Evolutionary conservation across 2,888 invertebrate species (phyloP), one percentile per base, ranked within the genome.

Genomic region (Drosophila atripex): DNA sequence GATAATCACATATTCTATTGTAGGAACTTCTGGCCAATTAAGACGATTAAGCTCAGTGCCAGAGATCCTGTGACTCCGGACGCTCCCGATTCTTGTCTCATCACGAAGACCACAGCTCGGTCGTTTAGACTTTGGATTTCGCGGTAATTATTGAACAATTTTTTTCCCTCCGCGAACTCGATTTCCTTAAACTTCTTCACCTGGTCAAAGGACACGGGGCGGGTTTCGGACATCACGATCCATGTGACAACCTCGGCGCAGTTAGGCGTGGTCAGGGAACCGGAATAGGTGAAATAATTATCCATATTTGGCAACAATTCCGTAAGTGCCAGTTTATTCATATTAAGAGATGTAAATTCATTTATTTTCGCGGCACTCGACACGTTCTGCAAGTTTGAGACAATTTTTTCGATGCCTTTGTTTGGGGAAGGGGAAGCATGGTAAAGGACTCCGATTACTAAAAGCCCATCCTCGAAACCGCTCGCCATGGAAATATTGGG

Each of bases 241-340:
- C 96, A 96, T 4, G 93, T 93, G n/a, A 96, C 95, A 0, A 93
- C 93, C 89, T 96, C 96, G 54, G 93, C 93, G 88, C 96, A 96
- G 3, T 86, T 92, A 9, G 96, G 96, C 0, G 96, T 95, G 2
- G 96, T 96, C 73, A 96, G 91, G 0, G 96, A 96, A 0, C 96
- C 96, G 1, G 93, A 91, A 86, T 96, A 96, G 25, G 94, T 93
- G 64, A 91, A 88, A 89, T 93, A 95, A 85, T 93, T 95, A 0
- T 91, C 90, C 18, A 91, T 90, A 21, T 92, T 91, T 5, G 94
- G 94, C 39, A 96, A 79, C 54, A 95, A 92, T 45, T 91, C 89
- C 2, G 76, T 73, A 3, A 91, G 78, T 0, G 78, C 80, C 54
- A 91, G 51, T 30, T 83, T 74, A 8, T 86, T 77, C 4, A 23